Conservation (phyloP, 2,113 vertebrate species). For the Fulmarus glacialis region DNA sequence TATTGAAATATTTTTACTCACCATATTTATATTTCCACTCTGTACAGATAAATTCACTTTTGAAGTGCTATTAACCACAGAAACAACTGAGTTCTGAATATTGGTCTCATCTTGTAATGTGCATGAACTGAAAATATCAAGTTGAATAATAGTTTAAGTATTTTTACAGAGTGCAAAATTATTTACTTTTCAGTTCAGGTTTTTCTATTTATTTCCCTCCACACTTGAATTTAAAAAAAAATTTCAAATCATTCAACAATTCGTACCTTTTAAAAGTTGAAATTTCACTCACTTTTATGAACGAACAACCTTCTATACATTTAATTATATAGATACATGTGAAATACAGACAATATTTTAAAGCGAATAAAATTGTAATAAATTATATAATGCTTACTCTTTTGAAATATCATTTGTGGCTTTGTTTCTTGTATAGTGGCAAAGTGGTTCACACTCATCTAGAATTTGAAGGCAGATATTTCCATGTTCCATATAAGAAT, state of each 20-base stretch:
- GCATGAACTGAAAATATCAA: slow-evolving; percentile 61
- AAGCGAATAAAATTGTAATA: background rate
- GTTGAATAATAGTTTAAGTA: background rate
- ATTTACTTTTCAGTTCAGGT: background rate
- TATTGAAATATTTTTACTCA: slow-evolving; percentile 49
- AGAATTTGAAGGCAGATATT: slow-evolving; percentile 32
- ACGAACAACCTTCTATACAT: background rate
- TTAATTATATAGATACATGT: background rate
- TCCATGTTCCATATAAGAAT: slow-evolving; percentile 41
- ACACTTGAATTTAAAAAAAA: background rate
- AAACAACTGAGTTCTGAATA: slow-evolving; percentile 13
- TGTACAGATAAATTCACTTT: slow-evolving; percentile 20
- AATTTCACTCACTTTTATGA: background rate
- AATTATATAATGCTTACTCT: slow-evolving; percentile 56
- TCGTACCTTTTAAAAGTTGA: background rate
- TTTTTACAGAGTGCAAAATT: background rate
- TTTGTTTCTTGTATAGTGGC: slow-evolving; percentile 39
- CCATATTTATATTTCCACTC: slow-evolving; percentile 21
- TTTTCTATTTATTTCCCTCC: background rate
- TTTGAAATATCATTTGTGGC: slow-evolving; percentile 35
- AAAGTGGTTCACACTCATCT: background rate
- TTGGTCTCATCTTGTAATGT: slow-evolving; percentile 1
- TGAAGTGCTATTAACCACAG: background rate
- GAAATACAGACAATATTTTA: background rate
- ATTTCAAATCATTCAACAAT: background rate